Evolutionary conservation across 2,888 invertebrate genomes (phyloP), one percentile per base, ranked within the genome.

Genomic region (Orthosia gothica): DNA sequence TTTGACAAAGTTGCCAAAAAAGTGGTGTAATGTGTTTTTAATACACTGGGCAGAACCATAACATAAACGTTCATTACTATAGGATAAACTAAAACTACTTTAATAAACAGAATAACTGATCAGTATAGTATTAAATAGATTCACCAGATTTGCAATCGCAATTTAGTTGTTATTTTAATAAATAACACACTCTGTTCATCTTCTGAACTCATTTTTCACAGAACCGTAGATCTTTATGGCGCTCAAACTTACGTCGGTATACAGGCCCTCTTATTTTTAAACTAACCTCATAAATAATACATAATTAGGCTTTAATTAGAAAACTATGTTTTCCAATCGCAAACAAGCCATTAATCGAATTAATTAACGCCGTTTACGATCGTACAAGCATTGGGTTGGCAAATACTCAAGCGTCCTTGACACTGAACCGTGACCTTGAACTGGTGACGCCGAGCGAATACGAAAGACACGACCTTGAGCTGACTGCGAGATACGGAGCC

Each of bases 371-470:
- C 49, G 23, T 68, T 79, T 57, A 68, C 59, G 7, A 65, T 26
- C 55, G 18, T 49, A 54, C 20, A 16, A 40, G 23, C 52, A 59
- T 26, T 32, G 55, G 18, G 20, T 45, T 55, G 23, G 45, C 23
- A 67, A 75, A 75, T 80, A 45, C 63, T 67, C 26, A 26, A 18
- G 54, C 55, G n/a, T 64, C 84, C 72, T 71, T 81, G 76, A 76
- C 76, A 76, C 26, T 82, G 70, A 12, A n/a, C 16, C 15, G 20
- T 66, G 64, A 70, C 72, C 76, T 64, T 81, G 76, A 65, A 57
- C 40, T 67, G 55, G 65, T 68, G 50, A 59, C 55, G 68, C 13
- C 5, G 3, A n/a, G 18, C 52, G 52, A n/a, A n/a, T n/a, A n/a
- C n/a, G n/a, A n/a, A n/a, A n/a, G n/a, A 57, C 13, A 12, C 68